Base-by-base conservation (phyloP, 2,797 vertebrate species). In the Aphelocoma californica region DNA sequence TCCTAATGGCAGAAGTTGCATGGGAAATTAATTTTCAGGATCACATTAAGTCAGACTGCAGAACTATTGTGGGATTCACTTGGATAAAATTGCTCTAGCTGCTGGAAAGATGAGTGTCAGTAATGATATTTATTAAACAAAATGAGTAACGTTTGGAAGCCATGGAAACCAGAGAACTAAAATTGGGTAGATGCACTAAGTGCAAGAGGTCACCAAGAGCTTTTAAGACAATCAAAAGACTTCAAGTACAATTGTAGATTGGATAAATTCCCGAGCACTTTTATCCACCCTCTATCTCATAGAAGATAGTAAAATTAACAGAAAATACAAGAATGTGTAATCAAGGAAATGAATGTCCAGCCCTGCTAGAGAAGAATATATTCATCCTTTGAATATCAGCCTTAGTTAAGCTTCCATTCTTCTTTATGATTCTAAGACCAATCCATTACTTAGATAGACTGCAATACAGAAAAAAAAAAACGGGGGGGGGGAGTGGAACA, bases 21-120 rank as follows among this genome's bases (percentile, higher is more conserved):
- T 92, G 92, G 94, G 94, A 98, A 98, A 98, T 97, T 98, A 97
- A 98, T 98, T 98, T 97, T 97, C 95, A 97, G 82, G 88, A 97
- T 97, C 92, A 97, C 80, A 97, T 97, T 97, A 97, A 97, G 90
- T 97, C 85, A 97, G 87, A 72, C 93, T 96, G 87, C 92, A 96
- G 83, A 96, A 97, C 95, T 96, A 96, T 97, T 96, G 94, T 94
- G 96, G 91, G 70, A 85, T 97, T 95, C 94, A 93, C 96, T 96
- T 96, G 91, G 86, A 94, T 96, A 96, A 98, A 97, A 97, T 97
- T 97, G 81, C 91, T 86, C 72, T 91, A 96, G 92, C 94, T 97
- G 87, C 95, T 95, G 94, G 91, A 96, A 97, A 96, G 96, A 95
- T 91, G 96, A 98, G 82, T 95, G 95, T 93, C 95, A 95, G 97